phyloP scores from a whole-genome alignment of 2,888 invertebrate species.

The Melanchra persicariae region DNA sequence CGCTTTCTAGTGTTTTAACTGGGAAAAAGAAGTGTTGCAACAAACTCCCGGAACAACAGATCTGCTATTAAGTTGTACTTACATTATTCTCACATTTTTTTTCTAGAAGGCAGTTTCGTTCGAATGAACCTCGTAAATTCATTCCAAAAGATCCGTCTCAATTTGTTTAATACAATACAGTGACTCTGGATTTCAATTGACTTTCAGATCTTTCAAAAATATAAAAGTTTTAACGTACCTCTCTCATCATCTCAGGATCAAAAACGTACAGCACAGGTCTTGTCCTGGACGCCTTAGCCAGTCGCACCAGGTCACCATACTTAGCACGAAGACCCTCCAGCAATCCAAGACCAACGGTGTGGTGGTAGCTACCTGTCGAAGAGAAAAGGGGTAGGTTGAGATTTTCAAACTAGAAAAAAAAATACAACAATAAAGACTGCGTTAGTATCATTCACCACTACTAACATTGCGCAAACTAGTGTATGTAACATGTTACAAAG shows the following conservation, averaged over 20 bases:
- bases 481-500: too few relatives aligned
- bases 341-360: constrained; percentile 84
- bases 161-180: too few relatives aligned
- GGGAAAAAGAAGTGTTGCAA: too few relatives aligned
- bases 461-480: not conserved
- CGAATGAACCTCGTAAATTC: too few relatives aligned
- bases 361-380: constrained; percentile 84
- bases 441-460: too few relatives aligned
- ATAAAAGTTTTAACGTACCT: constrained; percentile 71
- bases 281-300: constrained; percentile 82
- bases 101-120: too few relatives aligned
- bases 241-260: constrained; percentile 85
- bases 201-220: not conserved
- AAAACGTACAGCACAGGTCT: constrained; percentile 86
- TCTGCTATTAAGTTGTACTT: too few relatives aligned
- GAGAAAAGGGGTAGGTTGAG: not conserved
- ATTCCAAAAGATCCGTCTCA: too few relatives aligned
- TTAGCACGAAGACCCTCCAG: constrained; percentile 83
- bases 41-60: too few relatives aligned
- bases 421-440: too few relatives aligned
- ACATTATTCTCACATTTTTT: too few relatives aligned
- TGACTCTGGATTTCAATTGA: not conserved
- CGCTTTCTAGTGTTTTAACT: too few relatives aligned
- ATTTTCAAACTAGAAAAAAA: not conserved
- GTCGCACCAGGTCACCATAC: constrained; percentile 84